phyloP scores from a whole-genome alignment of 2,888 invertebrate species.

The Eupithecia insigniata region DNA sequence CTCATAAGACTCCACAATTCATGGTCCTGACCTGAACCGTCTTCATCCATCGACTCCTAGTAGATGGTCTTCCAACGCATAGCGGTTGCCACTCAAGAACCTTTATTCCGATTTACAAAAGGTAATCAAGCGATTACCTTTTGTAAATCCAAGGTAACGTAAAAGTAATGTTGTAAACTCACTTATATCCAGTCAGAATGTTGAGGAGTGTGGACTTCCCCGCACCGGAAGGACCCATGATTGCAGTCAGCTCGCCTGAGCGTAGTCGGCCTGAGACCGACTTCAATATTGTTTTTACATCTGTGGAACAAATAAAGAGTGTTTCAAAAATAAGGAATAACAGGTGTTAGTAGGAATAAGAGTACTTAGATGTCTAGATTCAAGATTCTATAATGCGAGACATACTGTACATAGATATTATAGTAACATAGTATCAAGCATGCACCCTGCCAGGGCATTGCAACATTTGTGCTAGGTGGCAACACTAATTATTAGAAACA shows the following conservation, averaged over 20 bases:
- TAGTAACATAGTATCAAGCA: no score
- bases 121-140: no score
- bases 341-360: no score
- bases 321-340: no score
- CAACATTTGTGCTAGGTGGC: no score
- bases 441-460: no score
- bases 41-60: neutral
- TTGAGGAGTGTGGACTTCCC: constrained; percentile 97
- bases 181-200: constrained; percentile 98
- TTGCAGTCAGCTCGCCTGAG: constrained; percentile 96
- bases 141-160: neutral
- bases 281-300: constrained; percentile 94
- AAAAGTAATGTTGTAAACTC: constrained; percentile 69
- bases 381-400: no score
- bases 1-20: no score
- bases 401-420: no score
- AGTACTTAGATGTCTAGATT: no score
- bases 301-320: constrained; percentile 76
- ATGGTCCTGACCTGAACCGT: neutral
- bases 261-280: constrained; percentile 94
- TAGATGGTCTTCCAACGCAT: neutral
- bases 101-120: neutral
- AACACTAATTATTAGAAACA: no score
- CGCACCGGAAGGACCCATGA: constrained; percentile 98
- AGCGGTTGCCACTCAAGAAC: neutral